Evolutionary conservation across 2,113 vertebrate genomes (phyloP), one percentile per base, ranked within the genome.

Genomic region (Cyanoramphus novaezelandiae): DNA sequence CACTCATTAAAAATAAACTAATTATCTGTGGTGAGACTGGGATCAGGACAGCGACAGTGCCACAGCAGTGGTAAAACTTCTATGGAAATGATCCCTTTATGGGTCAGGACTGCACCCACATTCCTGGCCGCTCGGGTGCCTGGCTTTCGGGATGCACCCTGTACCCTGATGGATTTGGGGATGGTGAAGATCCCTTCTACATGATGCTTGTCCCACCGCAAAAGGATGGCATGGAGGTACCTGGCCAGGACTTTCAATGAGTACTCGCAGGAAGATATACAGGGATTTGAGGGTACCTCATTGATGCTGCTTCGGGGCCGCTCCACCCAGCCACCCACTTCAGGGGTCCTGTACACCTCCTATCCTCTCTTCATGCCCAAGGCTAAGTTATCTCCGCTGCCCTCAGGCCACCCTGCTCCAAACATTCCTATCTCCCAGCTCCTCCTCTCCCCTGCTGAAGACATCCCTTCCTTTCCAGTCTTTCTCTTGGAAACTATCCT

Each of bases 1-100:
- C 17, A 13, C 84, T 92, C 84, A 91, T 95, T 97, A 96, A 95
- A 95, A 95, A 95, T 79, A 97, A 94, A 94, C 95, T 89, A 85
- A 96, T 96, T 96, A 95, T 85, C 57, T 76, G 46, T 65, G 81
- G 57, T 2, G 7, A 95, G 86, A 23, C 10, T 35, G 35, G 89
- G 89, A 71, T 75, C 24, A n/a, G 81, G 81, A 79, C 72, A 84
- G 86, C 0, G 19, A 65, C 82, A 35, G 44, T 29, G 70, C n/a
- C 59, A 39, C 44, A 6, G 79, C 0, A 28, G 41, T 28, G 65
- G 76, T 28, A 8, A 75, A 55, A 49, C 17, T 49, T 29, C 3
- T 1, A 8, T 21, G 64, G 82, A 71, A 75, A 81, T 3, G 43
- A 53, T 35, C 25, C 71, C 19, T 81, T 29, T 19, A 16, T 1